Evolutionary conservation across 2,797 vertebrate genomes (phyloP), one percentile per base, ranked within the genome.

Genomic region (Danio jaintianensis): DNA sequence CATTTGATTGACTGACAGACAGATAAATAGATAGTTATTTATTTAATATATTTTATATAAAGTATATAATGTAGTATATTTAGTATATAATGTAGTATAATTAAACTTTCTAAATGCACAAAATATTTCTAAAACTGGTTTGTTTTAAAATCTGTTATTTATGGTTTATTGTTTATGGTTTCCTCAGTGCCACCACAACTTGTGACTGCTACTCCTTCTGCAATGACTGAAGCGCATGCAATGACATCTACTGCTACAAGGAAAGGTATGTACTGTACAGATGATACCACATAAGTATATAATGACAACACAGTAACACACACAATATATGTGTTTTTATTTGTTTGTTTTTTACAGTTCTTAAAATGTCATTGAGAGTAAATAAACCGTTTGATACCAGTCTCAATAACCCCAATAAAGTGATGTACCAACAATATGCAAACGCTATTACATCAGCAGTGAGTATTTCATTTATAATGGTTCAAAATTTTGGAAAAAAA

Each of bases 301-400:
- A 43, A 10, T 4, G 43, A 45, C 43, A 11, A 4, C 9, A 11
- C 10, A n/a, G n/a, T n/a, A 50, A 43, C 50, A 6, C 12, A 22
- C n/a, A 29, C n/a, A n/a, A n/a, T n/a, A n/a, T n/a, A n/a, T n/a
- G n/a, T n/a, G n/a, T n/a, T n/a, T n/a, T 59, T 38, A 59, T 42
- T 66, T 64, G 50, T 7, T 79, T 3, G 13, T 36, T 70, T 64
- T 20, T 67, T 36, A n/a, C 85, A 16, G 0, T 52, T 1, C 12
- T 89, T 68, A 7, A 18, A 8, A 82, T 92, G 81, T 79, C 83
- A 11, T 0, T 93, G 9, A 71, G 0, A 56, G 74, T 91, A 36
- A 7, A 86, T 56, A 56, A 3, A 36, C 0, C 11, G 0, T 93
- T 73, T 81, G 79, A 43, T 4, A 0, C 22, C 0, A 63, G 63